Base-by-base conservation (phyloP, 2,113 vertebrate species). In the Callionymus lyra region DNA sequence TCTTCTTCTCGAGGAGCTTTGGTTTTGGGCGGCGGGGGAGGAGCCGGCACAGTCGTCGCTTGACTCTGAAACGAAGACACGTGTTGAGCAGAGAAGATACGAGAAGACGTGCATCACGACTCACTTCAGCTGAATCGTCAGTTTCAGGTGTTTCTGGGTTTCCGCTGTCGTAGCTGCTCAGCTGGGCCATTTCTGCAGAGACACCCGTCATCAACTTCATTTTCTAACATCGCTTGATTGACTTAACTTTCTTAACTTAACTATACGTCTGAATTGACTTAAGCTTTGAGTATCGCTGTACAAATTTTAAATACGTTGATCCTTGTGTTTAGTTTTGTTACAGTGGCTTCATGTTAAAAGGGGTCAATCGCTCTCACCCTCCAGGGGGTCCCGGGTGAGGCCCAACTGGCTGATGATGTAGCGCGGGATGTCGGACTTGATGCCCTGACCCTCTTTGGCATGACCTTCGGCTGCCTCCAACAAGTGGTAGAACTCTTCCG, bases 391-490 rank as follows among this genome's bases (percentile, higher is more conserved):
- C 80, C 92, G 85, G 57, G 91, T 96, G 74, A 98, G 94, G 50
- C 94, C 94, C 86, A 98, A 82, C 49, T 98, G 94, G 81, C 88
- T 96, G 84, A 98, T 89, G 82, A 98, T 98, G 58, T 83, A 98
- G 55, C 91, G 89, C 42, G 94, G 94, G 77, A 98, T 97, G 80
- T 98, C 94, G 0, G 81, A 89, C 85, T 97, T 97, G 82, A 98
- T 94, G 74, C 94, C 92, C 81, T 93, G 91, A 37, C 94, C 94
- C 72, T 94, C 92, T 71, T 96, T 97, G 34, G 94, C 94, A 81
- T 98, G 94, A 65, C 94, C 94, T 70, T 98, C 94, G 38, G 94
- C 94, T 71, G 94, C 94, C 76, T 98, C 93, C 70, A 98, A 77
- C 69, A 98, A 76, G 67, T 98, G 94, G 72, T 97, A 98, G 70